Percentiles rank a stretch among this genome's conserved stretches.
Conservation (phyloP, 2,888 invertebrate genomes). For the Ornithoptera priamus region DNA sequence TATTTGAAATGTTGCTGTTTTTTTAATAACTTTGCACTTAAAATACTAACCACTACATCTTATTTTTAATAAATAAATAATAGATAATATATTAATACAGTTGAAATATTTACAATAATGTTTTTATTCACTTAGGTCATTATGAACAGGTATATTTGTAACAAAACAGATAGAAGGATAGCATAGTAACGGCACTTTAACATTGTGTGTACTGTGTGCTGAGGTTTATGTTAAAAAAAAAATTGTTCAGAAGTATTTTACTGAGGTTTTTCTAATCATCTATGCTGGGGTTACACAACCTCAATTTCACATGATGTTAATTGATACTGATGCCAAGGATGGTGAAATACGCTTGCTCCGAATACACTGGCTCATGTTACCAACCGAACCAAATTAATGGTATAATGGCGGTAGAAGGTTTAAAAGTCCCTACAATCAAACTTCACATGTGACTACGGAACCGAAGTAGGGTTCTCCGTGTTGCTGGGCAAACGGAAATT, state of each 20-base stretch:
- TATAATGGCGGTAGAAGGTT: no score
- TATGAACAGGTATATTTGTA: neutral
- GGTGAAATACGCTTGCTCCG: no score
- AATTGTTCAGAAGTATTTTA: neutral
- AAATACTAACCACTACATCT: neutral
- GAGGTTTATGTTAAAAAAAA: neutral
- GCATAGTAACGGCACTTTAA: neutral
- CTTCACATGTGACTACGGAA: no score
- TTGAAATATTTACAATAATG: conserved; percentile 2
- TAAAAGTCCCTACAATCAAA: no score
- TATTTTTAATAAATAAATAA: neutral
- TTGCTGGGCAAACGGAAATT: no score
- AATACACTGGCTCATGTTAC: no score
- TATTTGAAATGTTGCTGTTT: neutral
- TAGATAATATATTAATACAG: conserved; percentile 1
- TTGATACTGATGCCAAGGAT: no score
- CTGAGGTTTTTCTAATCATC: no score
- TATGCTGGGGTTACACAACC: no score
- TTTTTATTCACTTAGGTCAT: neutral
- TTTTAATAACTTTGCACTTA: neutral
- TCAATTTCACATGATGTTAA: no score
- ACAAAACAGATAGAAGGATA: conserved; percentile 11
- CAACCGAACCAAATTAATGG: no score
- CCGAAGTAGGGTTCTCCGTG: no score
- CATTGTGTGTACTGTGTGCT: conserved; percentile 10